A percentile compares a stretch with the other conserved stretches of the same genome.
Evolutionary conservation across 2,113 vertebrate species (phyloP).

Genomic region (Pseudopipra pipra): DNA sequence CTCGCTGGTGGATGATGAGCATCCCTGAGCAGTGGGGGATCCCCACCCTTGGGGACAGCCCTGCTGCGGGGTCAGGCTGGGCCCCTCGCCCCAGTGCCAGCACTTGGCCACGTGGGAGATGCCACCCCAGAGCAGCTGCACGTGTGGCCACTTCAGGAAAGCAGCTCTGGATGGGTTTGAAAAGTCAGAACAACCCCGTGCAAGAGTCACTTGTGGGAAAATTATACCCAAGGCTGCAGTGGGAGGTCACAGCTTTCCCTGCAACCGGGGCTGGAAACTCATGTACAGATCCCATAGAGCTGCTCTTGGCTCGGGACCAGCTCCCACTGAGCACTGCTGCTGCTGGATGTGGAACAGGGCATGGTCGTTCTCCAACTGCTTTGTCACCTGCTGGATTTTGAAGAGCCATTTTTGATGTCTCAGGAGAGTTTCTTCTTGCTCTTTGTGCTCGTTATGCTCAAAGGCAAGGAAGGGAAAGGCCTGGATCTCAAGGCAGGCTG

Average conservation of each 20-base stretch:
- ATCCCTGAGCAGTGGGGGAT: not conserved
- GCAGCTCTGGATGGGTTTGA: not conserved
- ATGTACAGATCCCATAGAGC: fast-evolving
- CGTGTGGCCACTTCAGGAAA: fast-evolving
- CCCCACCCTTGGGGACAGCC: fast-evolving
- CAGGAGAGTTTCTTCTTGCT: not conserved
- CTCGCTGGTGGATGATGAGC: fast-evolving
- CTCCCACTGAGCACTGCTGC: fast-evolving
- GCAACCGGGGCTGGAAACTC: not conserved
- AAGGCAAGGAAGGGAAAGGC: not conserved
- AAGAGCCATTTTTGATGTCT: not conserved
- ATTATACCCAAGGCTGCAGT: fast-evolving
- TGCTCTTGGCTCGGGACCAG: fast-evolving
- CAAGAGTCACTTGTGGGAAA: not conserved
- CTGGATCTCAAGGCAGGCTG: not conserved
- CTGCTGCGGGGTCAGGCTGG: no score
- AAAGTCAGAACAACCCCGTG: fast-evolving
- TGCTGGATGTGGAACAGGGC: fast-evolving
- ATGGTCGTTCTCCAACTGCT: not conserved
- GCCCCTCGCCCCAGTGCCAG: not conserved
- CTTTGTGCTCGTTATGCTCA: not conserved
- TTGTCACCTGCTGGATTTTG: not conserved
- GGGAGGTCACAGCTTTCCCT: not conserved
- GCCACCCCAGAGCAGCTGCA: no score
- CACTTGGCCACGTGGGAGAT: fast-evolving